phyloP scores from a whole-genome alignment of 2,113 vertebrate genomes.

The Gracilinanus agilis region DNA sequence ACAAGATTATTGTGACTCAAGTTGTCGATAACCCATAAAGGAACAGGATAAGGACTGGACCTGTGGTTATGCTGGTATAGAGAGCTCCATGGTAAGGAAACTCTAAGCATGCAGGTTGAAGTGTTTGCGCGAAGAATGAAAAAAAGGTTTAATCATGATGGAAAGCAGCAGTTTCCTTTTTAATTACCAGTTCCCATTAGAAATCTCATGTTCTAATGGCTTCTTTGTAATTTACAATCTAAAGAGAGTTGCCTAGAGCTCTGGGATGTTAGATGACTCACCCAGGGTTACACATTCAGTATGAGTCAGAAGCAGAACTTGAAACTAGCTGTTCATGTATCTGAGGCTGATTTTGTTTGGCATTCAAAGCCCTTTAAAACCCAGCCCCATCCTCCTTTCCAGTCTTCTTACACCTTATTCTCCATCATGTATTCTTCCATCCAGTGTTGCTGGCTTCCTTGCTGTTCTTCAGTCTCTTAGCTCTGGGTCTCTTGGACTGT shows the following conservation, averaged over 20 bases:
- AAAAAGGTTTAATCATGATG: not conserved
- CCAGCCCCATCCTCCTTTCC: not conserved
- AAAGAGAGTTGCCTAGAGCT: not conserved
- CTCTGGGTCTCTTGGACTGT: not conserved
- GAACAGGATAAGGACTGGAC: not conserved
- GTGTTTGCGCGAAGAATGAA: not conserved
- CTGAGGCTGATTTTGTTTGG: not conserved
- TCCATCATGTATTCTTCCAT: not conserved
- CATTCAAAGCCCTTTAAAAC: not conserved
- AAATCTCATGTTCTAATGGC: not conserved
- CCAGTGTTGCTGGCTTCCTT: not conserved
- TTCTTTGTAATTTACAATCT: not conserved
- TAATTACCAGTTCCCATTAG: not conserved
- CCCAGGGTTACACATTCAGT: not conserved
- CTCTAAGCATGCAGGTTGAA: not conserved
- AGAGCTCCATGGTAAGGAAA: not conserved
- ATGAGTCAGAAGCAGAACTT: not conserved
- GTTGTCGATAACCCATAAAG: not conserved
- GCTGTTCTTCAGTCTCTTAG: not conserved
- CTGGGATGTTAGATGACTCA: not conserved
- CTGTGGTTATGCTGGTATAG: not conserved
- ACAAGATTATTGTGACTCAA: not conserved
- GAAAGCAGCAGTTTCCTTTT: not conserved
- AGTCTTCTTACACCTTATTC: not conserved
- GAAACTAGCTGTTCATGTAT: not conserved